Base-by-base conservation (phyloP, 2,888 invertebrate species). In the Rhingia rostrata region DNA sequence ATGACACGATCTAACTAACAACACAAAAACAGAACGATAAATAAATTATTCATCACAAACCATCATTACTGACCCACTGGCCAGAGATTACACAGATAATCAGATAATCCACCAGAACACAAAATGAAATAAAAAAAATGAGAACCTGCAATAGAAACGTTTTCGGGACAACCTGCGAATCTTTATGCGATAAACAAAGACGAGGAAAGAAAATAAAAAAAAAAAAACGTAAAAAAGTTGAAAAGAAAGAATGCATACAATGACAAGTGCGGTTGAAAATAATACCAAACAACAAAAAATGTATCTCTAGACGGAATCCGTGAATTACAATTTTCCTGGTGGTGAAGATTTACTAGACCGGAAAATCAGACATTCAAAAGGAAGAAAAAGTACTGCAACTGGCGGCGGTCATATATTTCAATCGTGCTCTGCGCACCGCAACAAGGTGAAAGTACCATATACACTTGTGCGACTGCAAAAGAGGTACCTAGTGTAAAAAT, bases 301-400 rank as follows among this genome's bases (percentile, higher is more conserved):
- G 39, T 22, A 22, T 10, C n/a, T 49, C 22, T 39, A 43, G 47
- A 43, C 63, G 74, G 60, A 79, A 64, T 43, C 72, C 43, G 61
- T 73, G 78, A 82, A 73, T 64, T 60, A 58, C 39, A 69, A 10
- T 22, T 79, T 54, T 74, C 56, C 64, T 53, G 56, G 79, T 30
- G 43, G 64, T 64, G 69, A 51, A 54, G 56, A 80, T 69, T 84
- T 70, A 84, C 79, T 79, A 84, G 83, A 84, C 83, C 83, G 83
- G 73, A 84, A 84, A 84, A 84, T 79, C 79, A 79, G 79, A 70
- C 73, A 64, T 53, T 84, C 64, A 75, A 72, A 22, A 66, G 47
- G 66, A 39, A 69, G 66, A 60, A 70, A 79, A 74, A 63, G 51
- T 73, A 63, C 63, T 51, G 67, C 75, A 51, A 45, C 73, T 35